Base-by-base conservation (phyloP, 1,140 invertebrate genomes). In the Orussus abietinus region DNA sequence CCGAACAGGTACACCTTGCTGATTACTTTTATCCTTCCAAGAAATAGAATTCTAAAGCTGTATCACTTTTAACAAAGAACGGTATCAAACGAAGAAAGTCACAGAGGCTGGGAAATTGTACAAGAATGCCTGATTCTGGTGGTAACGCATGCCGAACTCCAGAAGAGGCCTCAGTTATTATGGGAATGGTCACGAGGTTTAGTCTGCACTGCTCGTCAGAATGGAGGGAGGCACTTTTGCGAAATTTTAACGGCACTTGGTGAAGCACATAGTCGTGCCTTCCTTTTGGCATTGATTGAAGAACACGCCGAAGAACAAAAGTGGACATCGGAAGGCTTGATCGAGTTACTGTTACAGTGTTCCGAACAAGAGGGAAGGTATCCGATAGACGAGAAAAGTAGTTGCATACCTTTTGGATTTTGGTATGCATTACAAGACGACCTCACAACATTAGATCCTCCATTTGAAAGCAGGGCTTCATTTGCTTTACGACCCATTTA, bases 351-450 rank as follows among this genome's bases (percentile, higher is more conserved):
- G 18, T 62, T 95, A 19, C 75, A 82, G 34, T 92, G 89, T 59
- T 86, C 86, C 10, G 81, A 81, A 40, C 79, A 88, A 41, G 83
- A 86, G 10, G 89, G 90, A 0, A 77, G 85, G 40, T 93, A 88
- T 75, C 90, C 90, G 0, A 76, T 84, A 3, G 45, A 56, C 5
- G 55, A 57, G 70, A 84, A 78, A 0, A 81, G 83, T 35, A 92
- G 89, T 60, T 85, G 84, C 31, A 76, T 92, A 47, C 80, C 90
- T 1, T 86, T 95, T 68, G 84, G 85, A 1, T 91, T 95, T 66
- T 96, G 92, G 92, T 95, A 89, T 63, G 83, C 85, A 31, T 69
- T 96, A 20, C 91, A 95, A 75, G 86, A 88, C 51, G 80, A 85
- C 45, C 66, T 85, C 2, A 47, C 74, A 4, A 74, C 72, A 1